phyloP scores from a whole-genome alignment of 92 coral and sea anemone genomes.

The Porites divaricata region DNA sequence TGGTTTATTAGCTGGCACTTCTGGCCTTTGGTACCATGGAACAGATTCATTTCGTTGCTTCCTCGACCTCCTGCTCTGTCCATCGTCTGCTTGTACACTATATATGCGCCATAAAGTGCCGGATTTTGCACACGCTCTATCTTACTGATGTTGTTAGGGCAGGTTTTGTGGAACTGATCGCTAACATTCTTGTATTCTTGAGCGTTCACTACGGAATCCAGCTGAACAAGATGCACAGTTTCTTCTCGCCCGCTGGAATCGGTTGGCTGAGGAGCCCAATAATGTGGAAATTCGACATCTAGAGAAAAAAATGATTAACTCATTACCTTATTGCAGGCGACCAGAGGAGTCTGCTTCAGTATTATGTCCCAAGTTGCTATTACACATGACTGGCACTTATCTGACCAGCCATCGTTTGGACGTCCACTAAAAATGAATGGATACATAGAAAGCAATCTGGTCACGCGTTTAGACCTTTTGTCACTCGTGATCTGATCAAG shows the following conservation, averaged over 20 bases:
- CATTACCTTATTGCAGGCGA: neutral
- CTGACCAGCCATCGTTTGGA: too few species aligned
- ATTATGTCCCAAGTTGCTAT: too few species aligned
- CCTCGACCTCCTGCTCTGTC: conserved; percentile 57
- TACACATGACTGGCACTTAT: too few species aligned
- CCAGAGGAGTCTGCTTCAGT: too few species aligned
- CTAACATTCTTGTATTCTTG: conserved; percentile 59
- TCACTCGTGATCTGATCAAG: too few species aligned
- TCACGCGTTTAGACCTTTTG: too few species aligned
- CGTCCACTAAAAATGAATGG: too few species aligned
- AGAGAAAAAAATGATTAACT: neutral
- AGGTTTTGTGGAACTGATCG: conserved; percentile 28
- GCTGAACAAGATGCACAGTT: conserved; percentile 50
- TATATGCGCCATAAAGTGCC: conserved; percentile 44
- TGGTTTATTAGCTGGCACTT: conserved; percentile 51
- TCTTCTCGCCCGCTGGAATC: conserved; percentile 50
- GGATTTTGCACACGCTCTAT: conserved; percentile 81
- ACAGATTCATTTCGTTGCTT: conserved; percentile 68
- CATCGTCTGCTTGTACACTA: conserved; percentile 63
- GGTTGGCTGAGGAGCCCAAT: conserved; percentile 71
- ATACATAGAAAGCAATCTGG: too few species aligned
- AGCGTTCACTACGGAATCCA: conserved; percentile 43
- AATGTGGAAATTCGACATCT: conserved; percentile 58
- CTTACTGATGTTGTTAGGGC: conserved; percentile 32
- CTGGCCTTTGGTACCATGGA: conserved; percentile 63